Base-by-base conservation (phyloP, 2,797 vertebrate genomes). In the Coccyzus lansbergi region DNA sequence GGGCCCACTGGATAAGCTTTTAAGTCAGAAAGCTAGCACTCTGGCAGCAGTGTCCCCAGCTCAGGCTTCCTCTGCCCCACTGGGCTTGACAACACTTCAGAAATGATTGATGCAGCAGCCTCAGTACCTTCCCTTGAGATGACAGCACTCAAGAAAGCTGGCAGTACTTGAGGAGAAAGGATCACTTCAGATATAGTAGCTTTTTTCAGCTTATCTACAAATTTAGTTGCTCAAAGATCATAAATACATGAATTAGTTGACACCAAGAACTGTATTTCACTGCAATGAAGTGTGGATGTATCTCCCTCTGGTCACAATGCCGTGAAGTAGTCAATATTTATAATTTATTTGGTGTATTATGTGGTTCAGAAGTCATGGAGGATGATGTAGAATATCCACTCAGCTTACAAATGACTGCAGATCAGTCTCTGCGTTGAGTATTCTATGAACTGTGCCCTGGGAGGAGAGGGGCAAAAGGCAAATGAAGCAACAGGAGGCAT, bases 111-210 rank as follows among this genome's bases (percentile, higher is more conserved):
- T 93, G 86, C 53, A 25, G 74, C 17, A 58, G 81, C 56, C 60
- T 34, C 15, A 38, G 1, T 40, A 59, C 60, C 60, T 74, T 90
- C 86, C 49, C 68, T 33, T 56, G 70, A 63, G 56, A 62, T 79
- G 77, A 76, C 52, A 80, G 56, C 68, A 21, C 83, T 90, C 67
- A 82, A 75, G 84, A 93, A 90, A 89, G 63, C 56, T 93, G 78
- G 68, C 80, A 56, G 81, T 36, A 46, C 83, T 91, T 0, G 0
- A 69, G 62, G 40, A 94, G 70, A 67, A 67, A 63, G 46, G 44
- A 71, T 69, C 68, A 40, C 31, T 0, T 1, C 49, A 65, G 64
- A 90, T 88, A 69, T 33, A 31, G 69, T 81, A 52, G 17, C 64
- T 86, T 2, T 0, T 63, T 83, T 72, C 63, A 51, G 24, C 29